Percentiles rank a stretch among this genome's conserved stretches.
Conservation (phyloP, 1,140 invertebrate species). For the Drosophila paulistorum region DNA sequence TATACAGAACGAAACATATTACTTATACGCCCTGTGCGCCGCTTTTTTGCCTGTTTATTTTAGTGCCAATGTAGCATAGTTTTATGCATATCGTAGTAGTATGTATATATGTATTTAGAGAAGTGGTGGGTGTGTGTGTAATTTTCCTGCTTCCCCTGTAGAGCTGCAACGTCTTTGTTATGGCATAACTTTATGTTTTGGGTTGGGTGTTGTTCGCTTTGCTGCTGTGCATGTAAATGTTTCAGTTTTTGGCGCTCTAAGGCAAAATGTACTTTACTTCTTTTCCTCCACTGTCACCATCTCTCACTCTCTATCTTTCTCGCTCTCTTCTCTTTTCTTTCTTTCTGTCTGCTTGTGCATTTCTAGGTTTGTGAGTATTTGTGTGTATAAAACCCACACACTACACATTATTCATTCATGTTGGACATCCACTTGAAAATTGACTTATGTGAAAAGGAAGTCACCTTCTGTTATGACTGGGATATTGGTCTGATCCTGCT, state of each 20-base stretch:
- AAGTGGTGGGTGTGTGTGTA: background rate
- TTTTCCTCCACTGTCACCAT: constrained; percentile 18
- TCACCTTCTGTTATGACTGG: constrained; percentile 9
- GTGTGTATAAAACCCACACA: constrained; percentile 18
- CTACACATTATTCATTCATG: constrained; percentile 65
- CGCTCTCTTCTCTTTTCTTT: background rate
- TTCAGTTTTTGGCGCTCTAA: constrained; percentile 39
- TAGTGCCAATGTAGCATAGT: constrained; percentile 80
- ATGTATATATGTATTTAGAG: constrained; percentile 20
- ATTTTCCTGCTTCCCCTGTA: constrained; percentile 1
- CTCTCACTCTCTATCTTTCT: background rate
- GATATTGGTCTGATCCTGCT: background rate
- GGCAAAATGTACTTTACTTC: constrained; percentile 57
- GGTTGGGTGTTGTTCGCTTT: constrained; percentile 27
- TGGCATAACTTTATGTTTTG: constrained; percentile 57
- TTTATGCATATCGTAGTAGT: constrained; percentile 78
- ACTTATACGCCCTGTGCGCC: constrained; percentile 38
- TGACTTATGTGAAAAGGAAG: constrained; percentile 53
- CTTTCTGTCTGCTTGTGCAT: constrained; percentile 14
- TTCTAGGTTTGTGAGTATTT: constrained; percentile 40
- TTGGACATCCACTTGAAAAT: constrained; percentile 68
- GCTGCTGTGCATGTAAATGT: constrained; percentile 54
- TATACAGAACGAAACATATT: constrained; percentile 10
- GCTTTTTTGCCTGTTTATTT: constrained; percentile 72
- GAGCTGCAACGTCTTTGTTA: constrained; percentile 67